Conservation (phyloP, 2,888 invertebrate species). For the Nephrotoma flavescens region DNA sequence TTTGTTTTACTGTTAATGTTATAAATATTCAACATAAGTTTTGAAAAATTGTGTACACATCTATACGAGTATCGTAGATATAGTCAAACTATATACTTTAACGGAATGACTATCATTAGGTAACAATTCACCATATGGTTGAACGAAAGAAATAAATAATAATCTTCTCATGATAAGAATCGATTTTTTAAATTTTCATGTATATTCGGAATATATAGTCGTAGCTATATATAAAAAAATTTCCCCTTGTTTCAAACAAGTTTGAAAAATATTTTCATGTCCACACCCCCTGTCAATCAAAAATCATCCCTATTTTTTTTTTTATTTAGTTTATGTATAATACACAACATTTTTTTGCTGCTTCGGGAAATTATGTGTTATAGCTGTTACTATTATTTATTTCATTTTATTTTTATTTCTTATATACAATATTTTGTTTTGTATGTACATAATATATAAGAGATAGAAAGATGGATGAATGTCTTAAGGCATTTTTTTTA, state of each 20-base stretch:
- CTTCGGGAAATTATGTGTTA: background rate
- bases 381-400: background rate
- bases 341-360: background rate
- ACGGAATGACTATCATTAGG: background rate
- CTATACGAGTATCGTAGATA: background rate
- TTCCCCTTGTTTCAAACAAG: background rate
- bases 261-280: conserved; percentile 9
- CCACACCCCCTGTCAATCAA: conserved; percentile 18
- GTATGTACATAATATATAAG: background rate
- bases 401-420: background rate
- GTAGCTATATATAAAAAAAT: background rate
- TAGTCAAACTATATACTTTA: background rate
- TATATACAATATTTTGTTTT: background rate
- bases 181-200: background rate
- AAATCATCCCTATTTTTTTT: conserved; percentile 12
- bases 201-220: background rate
- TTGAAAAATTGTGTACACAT: background rate
- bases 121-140: background rate
- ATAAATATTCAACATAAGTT: background rate
- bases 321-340: background rate
- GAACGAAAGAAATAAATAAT: background rate
- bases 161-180: background rate
- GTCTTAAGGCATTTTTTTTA: background rate
- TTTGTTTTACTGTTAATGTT: background rate
- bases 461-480: background rate